These are phyloP conservation scores for Benitochromis conjunctus DNA, from an alignment of 2,113 vertebrate species.

Conservation along the genomic window DNA sequence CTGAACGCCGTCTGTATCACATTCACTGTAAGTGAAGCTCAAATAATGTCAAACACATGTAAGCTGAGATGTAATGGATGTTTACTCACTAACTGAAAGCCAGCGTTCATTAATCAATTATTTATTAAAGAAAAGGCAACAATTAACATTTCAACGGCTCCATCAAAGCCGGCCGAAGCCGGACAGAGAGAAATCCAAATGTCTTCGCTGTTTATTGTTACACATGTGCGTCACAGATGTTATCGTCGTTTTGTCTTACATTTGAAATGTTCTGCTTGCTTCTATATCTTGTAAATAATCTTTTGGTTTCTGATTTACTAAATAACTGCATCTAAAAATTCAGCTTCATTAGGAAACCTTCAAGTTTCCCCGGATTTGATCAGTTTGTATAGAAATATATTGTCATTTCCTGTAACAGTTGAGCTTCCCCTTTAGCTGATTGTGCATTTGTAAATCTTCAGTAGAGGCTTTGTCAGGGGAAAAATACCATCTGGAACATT, in stretches of 20 bases:
- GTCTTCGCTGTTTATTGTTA: neutral
- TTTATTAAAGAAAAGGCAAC: neutral
- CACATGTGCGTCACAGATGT: neutral
- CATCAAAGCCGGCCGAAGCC: neutral
- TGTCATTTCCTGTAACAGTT: neutral
- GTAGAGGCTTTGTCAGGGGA: neutral
- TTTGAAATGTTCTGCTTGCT: neutral
- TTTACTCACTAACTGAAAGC: neutral
- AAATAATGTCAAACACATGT: neutral
- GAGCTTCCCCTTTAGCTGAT: neutral
- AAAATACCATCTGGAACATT: slow-evolving; percentile 16
- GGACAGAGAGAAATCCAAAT: neutral
- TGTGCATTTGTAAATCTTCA: neutral
- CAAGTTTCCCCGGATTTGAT: neutral
- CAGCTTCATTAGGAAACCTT: neutral
- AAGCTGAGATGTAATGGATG: neutral
- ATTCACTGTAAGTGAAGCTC: neutral
- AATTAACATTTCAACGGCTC: neutral
- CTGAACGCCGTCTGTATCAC: neutral
- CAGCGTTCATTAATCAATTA: neutral
- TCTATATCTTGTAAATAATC: neutral
- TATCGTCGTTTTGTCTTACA: neutral
- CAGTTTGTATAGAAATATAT: rapidly evolving
- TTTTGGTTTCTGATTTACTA: neutral
- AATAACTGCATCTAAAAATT: neutral